Base-by-base conservation (phyloP, 2,888 invertebrate genomes). In the Xanthorhoe designata region DNA sequence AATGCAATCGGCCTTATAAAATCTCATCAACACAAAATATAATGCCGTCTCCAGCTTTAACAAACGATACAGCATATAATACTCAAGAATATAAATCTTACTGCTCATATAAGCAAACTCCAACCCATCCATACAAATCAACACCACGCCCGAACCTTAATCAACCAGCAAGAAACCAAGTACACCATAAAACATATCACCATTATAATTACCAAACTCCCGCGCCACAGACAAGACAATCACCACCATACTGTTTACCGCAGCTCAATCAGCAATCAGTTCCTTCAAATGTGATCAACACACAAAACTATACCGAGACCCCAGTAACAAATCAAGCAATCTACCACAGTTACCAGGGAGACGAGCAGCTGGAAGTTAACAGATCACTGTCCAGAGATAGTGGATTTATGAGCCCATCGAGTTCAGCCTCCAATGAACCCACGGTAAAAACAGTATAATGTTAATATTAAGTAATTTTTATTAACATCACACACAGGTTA, bases 301-400 rank as follows among this genome's bases (percentile, higher is more conserved):
- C 17, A 32, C 66, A 47, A 32, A 57, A 19, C 45, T 35, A 50
- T 63, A 24, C 51, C 9, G 35, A 55, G 1, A 29, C 49, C 7
- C 52, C 55, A 49, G 3, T 35, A 0, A 38, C 32, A 15, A 64
- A 47, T 57, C 29, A 50, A 51, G 32, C 53, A 10, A 13, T 38
- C 6, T 45, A 17, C 32, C 7, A 61, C 52, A 24, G 10, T 13
- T 49, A 42, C 10, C 60, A 54, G 61, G n/a, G 24, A 51, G 45
- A 57, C 19, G 50, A 24, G 8, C 53, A 45, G 42, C 19, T 55
- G 38, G 69, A 73, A 56, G 18, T 35, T 7, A 60, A 65, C 50
- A 75, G 78, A 71, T 81, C 81, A 35, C 78, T 77, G 49, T 84
- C 84, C 17, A 78, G 76, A 59, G 83, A 84, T 45, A 84, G 83